These are phyloP conservation scores for Poeciliopsis infans DNA, from an alignment of 2,797 vertebrate species.

Conservation along the genomic window DNA sequence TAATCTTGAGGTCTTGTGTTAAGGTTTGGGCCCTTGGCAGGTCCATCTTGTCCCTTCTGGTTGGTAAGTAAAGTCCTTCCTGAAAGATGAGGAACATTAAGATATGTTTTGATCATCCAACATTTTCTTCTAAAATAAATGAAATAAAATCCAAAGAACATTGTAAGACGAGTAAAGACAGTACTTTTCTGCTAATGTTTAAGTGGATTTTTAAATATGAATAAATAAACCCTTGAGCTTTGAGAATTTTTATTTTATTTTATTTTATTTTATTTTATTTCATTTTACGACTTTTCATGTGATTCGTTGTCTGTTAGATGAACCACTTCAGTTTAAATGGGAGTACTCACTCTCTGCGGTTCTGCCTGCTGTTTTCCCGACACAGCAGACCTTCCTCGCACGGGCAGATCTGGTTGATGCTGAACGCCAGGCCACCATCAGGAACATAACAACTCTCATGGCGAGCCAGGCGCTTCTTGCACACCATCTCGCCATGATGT, in stretches of 20 bases:
- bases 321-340: neutral
- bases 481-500: conserved; percentile 86
- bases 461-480: conserved; percentile 78
- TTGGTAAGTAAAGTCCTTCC: conserved; percentile 79
- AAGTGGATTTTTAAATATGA: neutral
- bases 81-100: conserved; percentile 56
- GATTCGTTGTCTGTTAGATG: neutral
- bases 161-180: neutral
- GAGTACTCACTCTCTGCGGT: conserved; percentile 80
- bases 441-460: conserved; percentile 84
- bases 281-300: neutral
- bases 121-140: neutral
- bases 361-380: conserved; percentile 54
- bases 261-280: no score
- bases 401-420: conserved; percentile 89
- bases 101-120: conserved; percentile 1
- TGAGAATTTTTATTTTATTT: neutral
- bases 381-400: conserved; percentile 87
- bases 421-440: conserved; percentile 87
- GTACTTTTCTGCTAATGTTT: neutral
- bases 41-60: conserved; percentile 75
- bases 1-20: conserved; percentile 20
- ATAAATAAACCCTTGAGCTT: neutral
- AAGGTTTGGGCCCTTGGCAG: conserved; percentile 75
- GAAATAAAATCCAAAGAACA: neutral